Evolutionary conservation across 2,888 invertebrate genomes (phyloP), one percentile per base, ranked within the genome.

Genomic region (Synergus gifuensis): DNA sequence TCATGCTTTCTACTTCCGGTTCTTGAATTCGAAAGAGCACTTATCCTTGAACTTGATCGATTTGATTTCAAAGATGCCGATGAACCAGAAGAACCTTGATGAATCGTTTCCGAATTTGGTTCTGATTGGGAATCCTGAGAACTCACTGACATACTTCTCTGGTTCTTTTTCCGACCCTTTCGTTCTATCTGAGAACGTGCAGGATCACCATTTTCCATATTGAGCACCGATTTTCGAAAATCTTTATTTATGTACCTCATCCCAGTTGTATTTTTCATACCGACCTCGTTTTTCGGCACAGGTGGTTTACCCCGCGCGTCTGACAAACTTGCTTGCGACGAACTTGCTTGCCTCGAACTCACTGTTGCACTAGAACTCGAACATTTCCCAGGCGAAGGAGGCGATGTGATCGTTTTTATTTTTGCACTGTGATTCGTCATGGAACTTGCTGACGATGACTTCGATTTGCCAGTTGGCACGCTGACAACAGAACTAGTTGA

Each of bases 191-290:
- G 86, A 7, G 86, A 87, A 2, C 88, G 80, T 18, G 88, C 86
- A 0, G 87, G 86, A 76, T 92, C 92, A 16, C 92, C 92, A 42
- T 91, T 90, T 49, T 93, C 93, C 92, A 96, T 95, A 91, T 96
- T 96, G 16, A 96, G 90, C 0, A 95, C 95, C 0, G 96, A 96
- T 90, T 96, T 96, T 54, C 96, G 93, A 85, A 95, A 96, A 89
- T 96, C 96, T 91, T 96, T 96, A 90, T 96, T 96, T 36, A 94
- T 93, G 85, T 93, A 92, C 82, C 92, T 93, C 0, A 78, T 76
- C 36, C 82, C 79, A 7, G 46, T 12, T 42, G 84, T 82, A 66
- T 82, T 83, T 78, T 88, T 88, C 78, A 89, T 87, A 83, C 89
- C 90, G 77, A 83, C 84, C 80, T 93, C 93, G 69, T 90, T 91